Conservation (phyloP, 2,797 vertebrate species). For the Liasis olivaceus region DNA sequence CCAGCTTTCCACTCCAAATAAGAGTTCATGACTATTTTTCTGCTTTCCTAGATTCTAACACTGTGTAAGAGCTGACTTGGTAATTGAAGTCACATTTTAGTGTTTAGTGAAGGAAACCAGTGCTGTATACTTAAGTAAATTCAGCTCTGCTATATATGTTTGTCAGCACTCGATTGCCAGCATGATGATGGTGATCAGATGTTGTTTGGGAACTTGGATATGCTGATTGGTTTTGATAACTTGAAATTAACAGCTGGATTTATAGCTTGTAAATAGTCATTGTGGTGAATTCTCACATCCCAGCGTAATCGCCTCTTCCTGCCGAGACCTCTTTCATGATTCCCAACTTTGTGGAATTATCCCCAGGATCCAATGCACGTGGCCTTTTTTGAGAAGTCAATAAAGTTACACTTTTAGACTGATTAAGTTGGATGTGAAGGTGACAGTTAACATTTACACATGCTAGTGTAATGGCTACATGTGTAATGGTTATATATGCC, state of each 20-base stretch:
- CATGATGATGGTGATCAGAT: slow-evolving; percentile 54
- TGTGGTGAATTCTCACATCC: slow-evolving; percentile 67
- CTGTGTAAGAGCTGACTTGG: slow-evolving; percentile 62
- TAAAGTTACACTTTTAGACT: slow-evolving; percentile 49
- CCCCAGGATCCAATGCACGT: slow-evolving; percentile 43
- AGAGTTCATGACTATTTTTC: not conserved
- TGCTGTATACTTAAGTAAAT: slow-evolving; percentile 39
- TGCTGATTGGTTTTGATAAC: slow-evolving; percentile 71
- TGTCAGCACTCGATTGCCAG: slow-evolving; percentile 46
- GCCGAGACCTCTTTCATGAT: slow-evolving; percentile 61
- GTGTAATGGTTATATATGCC: not conserved
- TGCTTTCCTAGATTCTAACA: slow-evolving; percentile 37
- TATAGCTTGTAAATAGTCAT: slow-evolving; percentile 74
- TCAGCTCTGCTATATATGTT: slow-evolving; percentile 28
- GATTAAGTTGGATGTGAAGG: not conserved
- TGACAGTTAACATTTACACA: slow-evolving; percentile 41
- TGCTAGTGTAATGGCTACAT: not conserved
- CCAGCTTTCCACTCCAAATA: slow-evolving; percentile 38
- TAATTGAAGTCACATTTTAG: slow-evolving; percentile 73
- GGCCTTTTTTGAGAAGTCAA: slow-evolving; percentile 49
- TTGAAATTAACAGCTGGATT: slow-evolving; percentile 75
- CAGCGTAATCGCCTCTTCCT: slow-evolving; percentile 68
- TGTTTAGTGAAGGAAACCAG: slow-evolving; percentile 52
- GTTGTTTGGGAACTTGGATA: slow-evolving; percentile 62
- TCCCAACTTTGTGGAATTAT: slow-evolving; percentile 63